phyloP scores from a whole-genome alignment of 2,113 vertebrate genomes.

The Brachionichthys hirsutus region DNA sequence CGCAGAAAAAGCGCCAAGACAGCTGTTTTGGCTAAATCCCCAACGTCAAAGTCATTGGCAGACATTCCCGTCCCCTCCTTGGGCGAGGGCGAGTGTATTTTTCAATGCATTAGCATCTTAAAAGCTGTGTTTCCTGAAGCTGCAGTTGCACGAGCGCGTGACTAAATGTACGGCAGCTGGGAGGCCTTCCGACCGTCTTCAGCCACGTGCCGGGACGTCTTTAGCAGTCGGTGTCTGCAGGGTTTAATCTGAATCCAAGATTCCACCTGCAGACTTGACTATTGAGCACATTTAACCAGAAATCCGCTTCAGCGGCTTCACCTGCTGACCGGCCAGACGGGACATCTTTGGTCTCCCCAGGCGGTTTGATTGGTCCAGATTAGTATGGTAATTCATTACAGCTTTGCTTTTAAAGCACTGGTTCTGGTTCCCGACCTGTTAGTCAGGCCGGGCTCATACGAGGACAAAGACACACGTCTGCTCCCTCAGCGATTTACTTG shows the following conservation, averaged over 20 bases:
- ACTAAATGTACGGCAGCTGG: conserved; percentile 2
- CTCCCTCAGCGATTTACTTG: too few species aligned
- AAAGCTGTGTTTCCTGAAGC: not conserved
- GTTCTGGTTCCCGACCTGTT: too few species aligned
- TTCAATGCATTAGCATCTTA: too few species aligned
- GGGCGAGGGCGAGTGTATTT: too few species aligned
- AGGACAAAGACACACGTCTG: too few species aligned
- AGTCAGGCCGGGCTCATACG: too few species aligned
- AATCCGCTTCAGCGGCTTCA: not conserved
- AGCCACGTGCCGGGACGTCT: not conserved
- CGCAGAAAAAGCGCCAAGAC: conserved; percentile 40
- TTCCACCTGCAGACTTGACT: conserved; percentile 34
- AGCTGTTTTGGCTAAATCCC: conserved; percentile 55
- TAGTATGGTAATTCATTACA: not conserved
- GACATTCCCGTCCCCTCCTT: conserved; percentile 11
- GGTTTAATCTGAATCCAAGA: conserved; percentile 3
- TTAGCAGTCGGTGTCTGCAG: not conserved
- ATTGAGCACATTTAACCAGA: conserved; percentile 1
- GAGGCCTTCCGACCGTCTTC: not conserved
- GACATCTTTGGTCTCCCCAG: not conserved
- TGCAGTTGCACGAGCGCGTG: conserved; percentile 14
- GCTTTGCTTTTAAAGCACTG: too few species aligned
- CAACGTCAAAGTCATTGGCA: conserved; percentile 43
- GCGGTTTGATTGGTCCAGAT: conserved; percentile 5
- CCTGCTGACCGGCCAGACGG: not conserved